Percentiles rank a stretch among this genome's conserved stretches.
Evolutionary conservation across 2,888 invertebrate species (phyloP).

Genomic region (Napeogenes inachia): DNA sequence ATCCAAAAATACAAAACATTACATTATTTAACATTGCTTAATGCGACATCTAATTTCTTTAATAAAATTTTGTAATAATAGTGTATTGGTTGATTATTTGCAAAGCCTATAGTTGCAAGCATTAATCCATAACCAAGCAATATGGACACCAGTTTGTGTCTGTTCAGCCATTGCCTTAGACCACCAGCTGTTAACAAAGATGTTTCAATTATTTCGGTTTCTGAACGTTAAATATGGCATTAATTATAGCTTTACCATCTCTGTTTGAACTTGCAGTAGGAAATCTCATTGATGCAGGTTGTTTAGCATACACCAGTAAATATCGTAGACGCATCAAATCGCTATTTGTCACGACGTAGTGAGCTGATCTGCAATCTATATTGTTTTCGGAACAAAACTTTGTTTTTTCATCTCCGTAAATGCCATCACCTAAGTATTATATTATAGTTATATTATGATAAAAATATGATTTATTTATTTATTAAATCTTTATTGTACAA

Average conservation of each 20-base stretch:
- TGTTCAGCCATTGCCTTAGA: conserved; percentile 76
- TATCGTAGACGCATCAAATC: conserved; percentile 86
- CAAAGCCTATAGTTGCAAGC: conserved; percentile 80
- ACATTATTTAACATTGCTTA: conserved; percentile 56
- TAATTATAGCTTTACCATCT: conserved; percentile 44
- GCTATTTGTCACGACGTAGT: conserved; percentile 86
- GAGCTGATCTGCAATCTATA: conserved; percentile 78
- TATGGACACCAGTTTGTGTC: conserved; percentile 79
- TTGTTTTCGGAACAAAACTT: conserved; percentile 43
- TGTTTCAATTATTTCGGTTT: no score
- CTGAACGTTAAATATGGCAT: not conserved
- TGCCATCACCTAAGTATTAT: conserved; percentile 46
- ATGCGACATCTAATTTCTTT: conserved; percentile 64
- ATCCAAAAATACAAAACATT: conserved; percentile 14
- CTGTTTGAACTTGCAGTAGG: conserved; percentile 50
- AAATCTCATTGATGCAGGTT: conserved; percentile 62
- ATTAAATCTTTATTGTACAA: no score
- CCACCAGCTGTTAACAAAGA: conserved; percentile 53
- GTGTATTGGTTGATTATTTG: conserved; percentile 80
- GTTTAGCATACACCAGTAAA: conserved; percentile 82
- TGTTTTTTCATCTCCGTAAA: conserved; percentile 48
- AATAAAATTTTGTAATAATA: conserved; percentile 78
- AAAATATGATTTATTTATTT: not conserved
- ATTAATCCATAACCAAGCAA: conserved; percentile 80
- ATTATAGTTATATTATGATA: no score